phyloP scores from a whole-genome alignment of 2,888 invertebrate species.

The Pemphredon lugubris region DNA sequence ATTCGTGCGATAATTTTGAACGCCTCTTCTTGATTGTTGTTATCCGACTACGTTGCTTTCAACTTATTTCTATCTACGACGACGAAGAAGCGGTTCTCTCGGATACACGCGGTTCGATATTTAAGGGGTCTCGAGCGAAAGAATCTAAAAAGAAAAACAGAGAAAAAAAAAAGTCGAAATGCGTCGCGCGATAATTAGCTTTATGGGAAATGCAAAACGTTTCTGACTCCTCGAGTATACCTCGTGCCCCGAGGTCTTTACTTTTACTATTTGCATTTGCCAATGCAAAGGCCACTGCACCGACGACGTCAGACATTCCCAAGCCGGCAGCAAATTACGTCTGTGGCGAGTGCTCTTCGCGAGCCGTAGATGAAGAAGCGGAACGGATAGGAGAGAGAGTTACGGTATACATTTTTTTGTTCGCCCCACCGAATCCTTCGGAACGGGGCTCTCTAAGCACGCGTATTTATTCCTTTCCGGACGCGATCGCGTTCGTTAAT shows the following conservation, averaged over 20 bases:
- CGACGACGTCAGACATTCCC: slow-evolving; percentile 53
- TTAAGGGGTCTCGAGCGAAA: too few relatives aligned
- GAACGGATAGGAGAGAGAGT: background rate
- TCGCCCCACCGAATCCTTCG: too few relatives aligned
- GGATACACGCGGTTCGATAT: too few relatives aligned
- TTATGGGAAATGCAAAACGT: background rate
- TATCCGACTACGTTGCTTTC: slow-evolving; percentile 42
- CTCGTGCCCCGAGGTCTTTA: slow-evolving; percentile 24
- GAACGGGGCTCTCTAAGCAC: too few relatives aligned
- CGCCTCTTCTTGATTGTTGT: slow-evolving; percentile 50
- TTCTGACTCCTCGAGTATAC: slow-evolving; percentile 12
- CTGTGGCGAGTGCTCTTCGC: slow-evolving; percentile 14
- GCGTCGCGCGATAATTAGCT: background rate
- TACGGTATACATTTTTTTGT: slow-evolving; percentile 1
- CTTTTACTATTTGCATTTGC: slow-evolving; percentile 55
- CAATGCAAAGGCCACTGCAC: slow-evolving; percentile 63
- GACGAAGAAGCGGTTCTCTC: slow-evolving; percentile 6
- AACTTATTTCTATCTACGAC: slow-evolving; percentile 29
- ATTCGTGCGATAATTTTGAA: slow-evolving; percentile 49
- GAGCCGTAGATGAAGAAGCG: slow-evolving; percentile 6
- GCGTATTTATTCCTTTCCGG: too few relatives aligned
- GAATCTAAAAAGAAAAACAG: too few relatives aligned
- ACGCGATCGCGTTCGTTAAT: too few relatives aligned
- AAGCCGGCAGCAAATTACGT: slow-evolving; percentile 50
- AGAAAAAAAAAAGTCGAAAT: background rate